phyloP scores from a whole-genome alignment of 1,140 invertebrate species.

The Drosophila grimshawi region DNA sequence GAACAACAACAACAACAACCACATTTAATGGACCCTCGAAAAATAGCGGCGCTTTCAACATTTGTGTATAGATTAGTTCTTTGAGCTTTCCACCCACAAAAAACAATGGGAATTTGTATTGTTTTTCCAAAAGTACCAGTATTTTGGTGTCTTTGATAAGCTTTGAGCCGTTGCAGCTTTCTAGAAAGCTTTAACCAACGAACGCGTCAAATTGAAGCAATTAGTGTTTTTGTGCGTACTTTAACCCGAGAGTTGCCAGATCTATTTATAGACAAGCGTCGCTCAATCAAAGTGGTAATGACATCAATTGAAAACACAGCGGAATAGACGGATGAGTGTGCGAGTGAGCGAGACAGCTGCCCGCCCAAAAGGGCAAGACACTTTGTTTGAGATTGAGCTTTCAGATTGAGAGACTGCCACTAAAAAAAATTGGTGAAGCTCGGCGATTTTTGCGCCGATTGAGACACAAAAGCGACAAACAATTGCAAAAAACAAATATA shows the following conservation, averaged over 20 bases:
- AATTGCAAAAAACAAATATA: constrained; percentile 47
- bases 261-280: constrained; percentile 58
- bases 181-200: constrained; percentile 22
- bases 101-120: constrained; percentile 20
- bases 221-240: constrained; percentile 61
- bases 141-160: not conserved
- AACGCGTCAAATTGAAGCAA: constrained; percentile 59
- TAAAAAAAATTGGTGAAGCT: not conserved
- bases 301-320: constrained; percentile 46
- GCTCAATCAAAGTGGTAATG: constrained; percentile 67
- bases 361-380: constrained; percentile 45
- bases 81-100: constrained; percentile 8
- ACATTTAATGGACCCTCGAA: not conserved
- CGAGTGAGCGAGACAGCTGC: constrained; percentile 2
- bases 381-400: constrained; percentile 16
- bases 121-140: not conserved
- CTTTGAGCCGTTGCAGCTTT: constrained; percentile 17
- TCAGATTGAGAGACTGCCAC: constrained; percentile 7
- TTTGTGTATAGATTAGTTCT: constrained; percentile 5
- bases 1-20: constrained; percentile 3
- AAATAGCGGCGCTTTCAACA: not conserved
- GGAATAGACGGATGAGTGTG: not conserved
- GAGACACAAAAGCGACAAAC: constrained; percentile 62
- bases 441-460: constrained; percentile 57
- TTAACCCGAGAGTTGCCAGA: constrained; percentile 59